A percentile compares a stretch with the other conserved stretches of the same genome.
Evolutionary conservation across 2,888 invertebrate genomes (phyloP).

Genomic region (Cataglyphis altisquamis): DNA sequence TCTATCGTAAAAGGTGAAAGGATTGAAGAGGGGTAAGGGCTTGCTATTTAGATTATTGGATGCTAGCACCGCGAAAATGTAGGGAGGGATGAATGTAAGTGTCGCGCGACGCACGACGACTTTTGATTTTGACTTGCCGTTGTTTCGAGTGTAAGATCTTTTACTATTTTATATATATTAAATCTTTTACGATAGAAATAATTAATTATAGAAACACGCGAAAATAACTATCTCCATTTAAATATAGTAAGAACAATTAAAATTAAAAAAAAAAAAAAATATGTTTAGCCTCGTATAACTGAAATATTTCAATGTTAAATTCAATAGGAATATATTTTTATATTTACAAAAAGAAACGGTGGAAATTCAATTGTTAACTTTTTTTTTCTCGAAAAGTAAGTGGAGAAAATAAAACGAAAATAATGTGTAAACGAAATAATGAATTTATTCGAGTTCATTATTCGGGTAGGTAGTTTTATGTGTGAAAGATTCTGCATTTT

Average conservation of each 20-base stretch:
- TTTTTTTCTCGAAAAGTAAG: neutral
- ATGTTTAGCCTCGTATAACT: neutral
- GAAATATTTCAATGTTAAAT: neutral
- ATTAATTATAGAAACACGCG: neutral
- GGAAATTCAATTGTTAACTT: neutral
- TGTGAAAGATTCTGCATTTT: neutral
- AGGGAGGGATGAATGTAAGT: neutral
- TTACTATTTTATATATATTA: neutral
- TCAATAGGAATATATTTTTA: neutral
- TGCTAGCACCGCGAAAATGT: neutral
- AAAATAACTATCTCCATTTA: neutral
- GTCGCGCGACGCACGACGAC: neutral
- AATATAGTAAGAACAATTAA: neutral
- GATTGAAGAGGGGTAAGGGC: neutral
- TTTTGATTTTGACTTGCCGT: neutral
- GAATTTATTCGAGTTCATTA: neutral
- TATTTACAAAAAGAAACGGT: neutral
- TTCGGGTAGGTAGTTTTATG: neutral
- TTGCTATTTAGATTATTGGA: neutral
- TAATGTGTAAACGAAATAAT: neutral
- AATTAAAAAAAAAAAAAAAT: neutral
- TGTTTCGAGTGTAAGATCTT: neutral
- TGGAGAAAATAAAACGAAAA: neutral
- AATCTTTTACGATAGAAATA: constrained; percentile 1
- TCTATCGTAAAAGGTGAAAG: neutral